Evolutionary conservation across 2,888 invertebrate species (phyloP), one percentile per base, ranked within the genome.

Genomic region (Dugesia japonica): DNA sequence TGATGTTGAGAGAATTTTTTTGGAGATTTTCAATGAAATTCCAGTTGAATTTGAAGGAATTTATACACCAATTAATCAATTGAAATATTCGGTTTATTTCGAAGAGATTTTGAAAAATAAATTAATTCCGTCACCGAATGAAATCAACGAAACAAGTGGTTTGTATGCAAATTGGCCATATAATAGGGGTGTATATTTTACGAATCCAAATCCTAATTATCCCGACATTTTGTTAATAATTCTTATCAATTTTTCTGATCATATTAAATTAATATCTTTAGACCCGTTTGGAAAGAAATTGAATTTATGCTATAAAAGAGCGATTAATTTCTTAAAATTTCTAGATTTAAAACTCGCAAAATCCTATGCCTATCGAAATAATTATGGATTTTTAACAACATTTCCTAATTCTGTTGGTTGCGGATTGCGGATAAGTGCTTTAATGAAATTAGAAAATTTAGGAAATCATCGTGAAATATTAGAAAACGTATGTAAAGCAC

Each of bases 231-330:
- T 38, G 72, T 26, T 74, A 23, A 13, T 13, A 20, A 38, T 74
- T 56, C 23, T 56, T 1, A 26, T 74, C n/a, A 74, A 74, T 56
- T 28, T 28, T 17, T 4, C 26, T 26, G 74, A 74, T 38, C 74
- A 74, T 56, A 28, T 74, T 28, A 26, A 31, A 26, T 4, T 74
- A 13, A 15, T 33, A 4, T 74, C 33, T 17, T 9, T 74, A 23
- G 74, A 74, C 15, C 38, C 74, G 1, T 71, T 4, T 17, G 74
- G 74, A 9, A 20, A 74, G 23, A 17, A 31, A 13, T 20, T 72
- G 15, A 31, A 72, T 28, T n/a, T 28, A 23, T 27, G 27, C 23
- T 72, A 13, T 72, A 26, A 72, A 27, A 72, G 28, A 72, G 28
- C 72, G n/a, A 26, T 72, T 7, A n/a, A 23, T n/a, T 17, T 72